Percentiles rank a stretch among this genome's conserved stretches.
phyloP scores from a whole-genome alignment of 2,888 invertebrate genomes.

The Baronia brevicornis region DNA sequence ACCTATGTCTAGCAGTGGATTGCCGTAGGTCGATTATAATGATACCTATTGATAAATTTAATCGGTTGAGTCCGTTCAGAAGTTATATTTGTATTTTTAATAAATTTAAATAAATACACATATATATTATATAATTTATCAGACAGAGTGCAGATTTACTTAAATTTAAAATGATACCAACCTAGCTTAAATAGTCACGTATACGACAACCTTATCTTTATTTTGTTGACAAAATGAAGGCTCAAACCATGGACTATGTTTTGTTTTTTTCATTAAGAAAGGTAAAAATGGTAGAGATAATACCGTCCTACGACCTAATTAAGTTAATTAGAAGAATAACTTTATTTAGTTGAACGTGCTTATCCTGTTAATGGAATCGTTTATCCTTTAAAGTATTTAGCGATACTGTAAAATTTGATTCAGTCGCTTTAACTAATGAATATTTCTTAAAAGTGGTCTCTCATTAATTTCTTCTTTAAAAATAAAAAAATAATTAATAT shows the following conservation, averaged over 20 bases:
- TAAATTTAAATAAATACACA: too few species aligned
- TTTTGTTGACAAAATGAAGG: conserved; percentile 37
- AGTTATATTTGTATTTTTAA: too few species aligned
- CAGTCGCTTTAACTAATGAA: conserved; percentile 26
- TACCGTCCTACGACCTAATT: conserved; percentile 61
- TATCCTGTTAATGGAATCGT: conserved; percentile 34
- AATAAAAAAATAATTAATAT: too few species aligned
- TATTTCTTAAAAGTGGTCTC: too few species aligned
- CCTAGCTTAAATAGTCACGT: conserved; percentile 43
- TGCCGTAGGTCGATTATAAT: too few species aligned
- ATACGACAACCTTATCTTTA: conserved; percentile 45
- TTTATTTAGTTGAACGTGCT: conserved; percentile 60
- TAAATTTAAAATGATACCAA: conserved; percentile 22
- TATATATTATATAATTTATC: too few species aligned
- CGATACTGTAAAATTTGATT: conserved; percentile 29
- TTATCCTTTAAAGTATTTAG: conserved; percentile 31
- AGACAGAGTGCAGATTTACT: too few species aligned
- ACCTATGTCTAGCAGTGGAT: too few species aligned
- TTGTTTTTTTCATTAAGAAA: conserved; percentile 55
- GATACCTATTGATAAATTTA: too few species aligned
- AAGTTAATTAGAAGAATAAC: conserved; percentile 72
- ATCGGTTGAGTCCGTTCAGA: too few species aligned
- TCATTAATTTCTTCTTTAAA: too few species aligned
- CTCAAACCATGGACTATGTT: conserved; percentile 26
- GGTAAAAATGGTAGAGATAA: conserved; percentile 60